phyloP scores from a whole-genome alignment of 64 coral and sea anemone species.

The Pocillopora damicornis region DNA sequence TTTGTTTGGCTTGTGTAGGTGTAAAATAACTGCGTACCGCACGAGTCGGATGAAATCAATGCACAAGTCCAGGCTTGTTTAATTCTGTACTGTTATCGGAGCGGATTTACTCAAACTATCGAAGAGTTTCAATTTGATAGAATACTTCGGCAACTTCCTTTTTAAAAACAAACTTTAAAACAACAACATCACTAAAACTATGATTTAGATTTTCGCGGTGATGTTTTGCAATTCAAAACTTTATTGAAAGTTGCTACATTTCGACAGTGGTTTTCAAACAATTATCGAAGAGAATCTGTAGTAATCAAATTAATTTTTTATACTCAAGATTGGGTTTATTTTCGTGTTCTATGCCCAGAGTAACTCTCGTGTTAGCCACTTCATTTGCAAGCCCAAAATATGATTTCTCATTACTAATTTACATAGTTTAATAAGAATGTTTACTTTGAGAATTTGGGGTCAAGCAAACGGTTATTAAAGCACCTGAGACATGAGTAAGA shows the following conservation, averaged over 20 bases:
- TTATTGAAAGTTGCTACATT: not conserved
- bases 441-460: not conserved
- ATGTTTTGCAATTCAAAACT: not conserved
- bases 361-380: not conserved
- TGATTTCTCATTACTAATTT: not conserved
- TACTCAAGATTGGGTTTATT: not conserved
- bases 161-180: not conserved
- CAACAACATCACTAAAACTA: not conserved
- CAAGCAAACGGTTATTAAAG: not conserved
- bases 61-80: not conserved
- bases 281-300: not conserved
- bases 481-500: not conserved
- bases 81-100: not conserved
- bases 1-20: slow-evolving; percentile 19
- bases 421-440: not conserved
- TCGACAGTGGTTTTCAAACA: not conserved
- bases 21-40: slow-evolving; percentile 18
- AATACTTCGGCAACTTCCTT: not conserved
- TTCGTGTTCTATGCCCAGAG: not conserved
- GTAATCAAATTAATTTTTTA: not conserved
- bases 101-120: not conserved
- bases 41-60: not conserved
- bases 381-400: not conserved
- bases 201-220: not conserved
- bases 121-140: not conserved